phyloP scores from a whole-genome alignment of 2,888 invertebrate genomes.

The Netelia melanura region DNA sequence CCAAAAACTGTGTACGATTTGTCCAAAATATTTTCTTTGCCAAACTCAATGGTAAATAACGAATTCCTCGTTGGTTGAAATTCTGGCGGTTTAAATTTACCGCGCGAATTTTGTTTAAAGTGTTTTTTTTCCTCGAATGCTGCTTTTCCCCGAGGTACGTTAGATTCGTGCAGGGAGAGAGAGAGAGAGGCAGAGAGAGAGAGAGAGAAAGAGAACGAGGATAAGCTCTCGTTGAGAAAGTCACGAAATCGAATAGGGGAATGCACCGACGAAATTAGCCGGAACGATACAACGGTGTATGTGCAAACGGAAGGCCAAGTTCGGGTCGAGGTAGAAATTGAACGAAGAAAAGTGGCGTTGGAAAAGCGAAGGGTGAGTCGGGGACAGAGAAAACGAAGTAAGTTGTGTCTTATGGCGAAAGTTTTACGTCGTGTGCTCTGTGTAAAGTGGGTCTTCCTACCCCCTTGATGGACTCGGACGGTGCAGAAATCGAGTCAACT shows the following conservation, averaged over 20 bases:
- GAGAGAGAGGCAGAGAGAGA: not conserved
- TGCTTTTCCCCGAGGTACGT: conserved; percentile 4
- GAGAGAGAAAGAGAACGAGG: not conserved
- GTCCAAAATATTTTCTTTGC: no score
- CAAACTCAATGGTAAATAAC: no score
- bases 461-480: not conserved
- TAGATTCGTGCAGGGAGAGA: not conserved
- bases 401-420: not conserved
- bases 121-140: conserved; percentile 11
- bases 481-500: not conserved
- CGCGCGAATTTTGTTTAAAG: no score
- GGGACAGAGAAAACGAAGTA: not conserved
- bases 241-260: conserved; percentile 47
- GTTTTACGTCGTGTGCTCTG: not conserved
- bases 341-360: no score
- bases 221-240: conserved; percentile 2
- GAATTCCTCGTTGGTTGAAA: no score
- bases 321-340: not conserved
- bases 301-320: not conserved
- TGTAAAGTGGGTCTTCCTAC: not conserved
- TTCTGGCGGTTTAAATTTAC: no score
- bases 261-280: conserved; percentile 45
- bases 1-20: no score
- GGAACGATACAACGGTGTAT: not conserved
- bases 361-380: not conserved